phyloP scores from a whole-genome alignment of 2,797 vertebrate species.

The Discoglossus pictus region DNA sequence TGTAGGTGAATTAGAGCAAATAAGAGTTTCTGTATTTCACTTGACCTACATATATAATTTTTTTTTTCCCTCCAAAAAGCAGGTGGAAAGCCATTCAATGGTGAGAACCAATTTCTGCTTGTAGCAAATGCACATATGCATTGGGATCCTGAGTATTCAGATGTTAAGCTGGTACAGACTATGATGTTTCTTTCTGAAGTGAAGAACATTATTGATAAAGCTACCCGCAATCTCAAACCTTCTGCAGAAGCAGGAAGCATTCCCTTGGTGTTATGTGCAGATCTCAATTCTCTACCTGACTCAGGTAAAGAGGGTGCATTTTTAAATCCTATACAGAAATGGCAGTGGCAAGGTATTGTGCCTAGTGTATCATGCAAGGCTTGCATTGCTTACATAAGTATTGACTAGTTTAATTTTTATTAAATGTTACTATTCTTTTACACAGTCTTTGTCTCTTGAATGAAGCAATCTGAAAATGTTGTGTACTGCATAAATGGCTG shows the following conservation, averaged over 20 bases:
- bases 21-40: no score
- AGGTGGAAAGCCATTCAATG: conserved; percentile 83
- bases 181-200: conserved; percentile 99
- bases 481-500: no score
- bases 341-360: no score
- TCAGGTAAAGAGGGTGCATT: no score
- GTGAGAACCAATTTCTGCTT: conserved; percentile 87
- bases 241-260: conserved; percentile 83
- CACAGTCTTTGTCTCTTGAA: no score
- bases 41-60: no score
- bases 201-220: conserved; percentile 92
- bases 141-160: conserved; percentile 97
- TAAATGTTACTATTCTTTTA: no score
- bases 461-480: no score
- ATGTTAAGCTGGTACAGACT: conserved; percentile 96
- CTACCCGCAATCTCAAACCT: conserved; percentile 79
- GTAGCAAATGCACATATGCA: conserved; percentile 98
- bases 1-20: no score
- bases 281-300: conserved; percentile 97
- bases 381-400: no score
- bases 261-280: conserved; percentile 94
- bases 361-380: no score
- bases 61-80: conserved; percentile 29
- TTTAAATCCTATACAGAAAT: neutral
- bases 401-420: no score